Percentiles rank a stretch among this genome's conserved stretches.
These are phyloP conservation scores for Protula sp. DNA, from an alignment of 2,888 invertebrate species.

Conservation along the genomic window DNA sequence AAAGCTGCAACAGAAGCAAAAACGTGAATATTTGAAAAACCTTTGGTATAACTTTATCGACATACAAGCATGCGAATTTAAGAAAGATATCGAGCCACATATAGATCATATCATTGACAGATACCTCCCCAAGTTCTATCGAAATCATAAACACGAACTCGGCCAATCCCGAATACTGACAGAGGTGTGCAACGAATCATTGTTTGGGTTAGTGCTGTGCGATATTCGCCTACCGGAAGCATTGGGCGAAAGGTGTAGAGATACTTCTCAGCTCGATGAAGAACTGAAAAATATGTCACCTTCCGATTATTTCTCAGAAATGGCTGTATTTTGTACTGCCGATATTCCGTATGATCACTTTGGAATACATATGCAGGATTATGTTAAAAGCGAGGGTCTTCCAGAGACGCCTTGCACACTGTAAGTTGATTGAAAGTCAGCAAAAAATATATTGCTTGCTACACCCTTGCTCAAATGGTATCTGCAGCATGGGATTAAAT, in stretches of 20 bases:
- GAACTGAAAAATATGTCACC: background rate
- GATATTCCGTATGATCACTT: background rate
- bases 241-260: background rate
- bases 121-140: background rate
- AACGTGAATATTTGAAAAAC: too few relatives aligned
- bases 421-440: slow-evolving; percentile 4
- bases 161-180: background rate
- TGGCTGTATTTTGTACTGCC: slow-evolving; percentile 5
- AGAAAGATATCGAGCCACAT: background rate
- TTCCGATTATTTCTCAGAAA: slow-evolving; percentile 1
- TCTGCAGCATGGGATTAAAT: slow-evolving; percentile 11
- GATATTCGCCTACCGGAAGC: background rate
- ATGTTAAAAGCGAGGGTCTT: background rate
- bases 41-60: slow-evolving; percentile 10
- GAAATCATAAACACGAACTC: background rate
- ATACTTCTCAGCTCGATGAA: too few relatives aligned
- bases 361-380: slow-evolving; percentile 2
- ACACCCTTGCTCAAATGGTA: slow-evolving; percentile 14
- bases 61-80: slow-evolving; percentile 14
- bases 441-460: slow-evolving; percentile 5
- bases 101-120: background rate
- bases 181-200: background rate
- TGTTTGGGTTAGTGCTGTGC: background rate
- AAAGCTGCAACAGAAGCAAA: background rate
- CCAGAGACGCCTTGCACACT: background rate